Evolutionary conservation across 2,113 vertebrate species (phyloP), one percentile per base, ranked within the genome.

Genomic region (Mus spicilegus): DNA sequence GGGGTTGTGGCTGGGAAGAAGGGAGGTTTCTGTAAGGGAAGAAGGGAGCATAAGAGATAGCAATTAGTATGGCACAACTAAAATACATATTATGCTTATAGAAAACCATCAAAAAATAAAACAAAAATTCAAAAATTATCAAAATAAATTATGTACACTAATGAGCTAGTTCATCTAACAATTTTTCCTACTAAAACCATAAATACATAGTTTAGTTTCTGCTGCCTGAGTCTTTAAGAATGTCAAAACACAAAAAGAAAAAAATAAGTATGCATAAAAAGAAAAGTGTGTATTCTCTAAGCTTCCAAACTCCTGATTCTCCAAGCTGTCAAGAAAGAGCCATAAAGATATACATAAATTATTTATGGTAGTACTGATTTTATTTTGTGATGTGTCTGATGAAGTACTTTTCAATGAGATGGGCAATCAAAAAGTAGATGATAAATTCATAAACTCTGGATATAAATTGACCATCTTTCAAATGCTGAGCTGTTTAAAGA

Each of bases 321-420:
- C 26, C 63, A 80, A 91, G 49, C 9, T 39, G 49, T 93, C 20
- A 90, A 70, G 63, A 95, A 96, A 92, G 22, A 93, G 77, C 26
- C 5, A 54, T 85, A n/a, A 84, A 95, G 92, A 90, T 80, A 24
- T 92, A 30, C 19, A 92, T 58, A 93, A 96, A 82, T 5, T 54
- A 89, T 78, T 92, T 89, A 75, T 87, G 61, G 33, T 65, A 93
- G 51, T 73, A 30, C 22, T 67, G 49, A 85, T 65, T 97, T 95
- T 77, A 96, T 65, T 97, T 75, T 94, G 6, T 91, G 96, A 80
- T 95, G 36, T 94, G 39, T 97, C 10, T 65, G 69, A 46, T 93
- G 61, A 92, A 58, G 51, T 14, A 84, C 20, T 95, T 95, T 87
- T 82, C 12, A 87, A 63, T 90, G 75, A 87, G 30, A 87, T 73